Evolutionary conservation across 1,140 invertebrate genomes (phyloP).

Genomic region (Ceratosolen solmsi): DNA sequence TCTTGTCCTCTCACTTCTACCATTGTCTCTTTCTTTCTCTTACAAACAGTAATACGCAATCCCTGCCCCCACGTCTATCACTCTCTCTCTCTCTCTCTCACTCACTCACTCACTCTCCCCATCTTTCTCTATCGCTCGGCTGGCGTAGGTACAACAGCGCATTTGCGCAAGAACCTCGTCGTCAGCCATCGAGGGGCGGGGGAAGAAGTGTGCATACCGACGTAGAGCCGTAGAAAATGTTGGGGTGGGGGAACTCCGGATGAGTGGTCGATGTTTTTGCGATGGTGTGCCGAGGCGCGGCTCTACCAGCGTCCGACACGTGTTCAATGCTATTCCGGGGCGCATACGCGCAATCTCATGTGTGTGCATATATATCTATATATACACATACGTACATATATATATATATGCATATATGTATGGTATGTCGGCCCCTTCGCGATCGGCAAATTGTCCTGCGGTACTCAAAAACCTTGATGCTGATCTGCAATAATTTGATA

Average conservation of each 20-base stretch:
- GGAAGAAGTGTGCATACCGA: not conserved
- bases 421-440: no score
- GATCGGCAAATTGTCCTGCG: no score
- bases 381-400: not conserved
- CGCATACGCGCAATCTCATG: not conserved
- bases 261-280: constrained; percentile 59
- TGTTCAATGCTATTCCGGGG: constrained; percentile 3
- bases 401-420: not conserved
- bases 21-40: not conserved
- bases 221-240: not conserved
- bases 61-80: not conserved
- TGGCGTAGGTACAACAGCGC: constrained; percentile 43
- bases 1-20: not conserved
- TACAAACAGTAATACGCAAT: not conserved
- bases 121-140: not conserved
- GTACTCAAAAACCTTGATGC: no score
- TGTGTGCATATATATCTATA: not conserved
- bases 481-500: no score
- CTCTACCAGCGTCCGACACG: not conserved
- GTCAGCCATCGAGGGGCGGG: not conserved
- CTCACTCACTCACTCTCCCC: not conserved
- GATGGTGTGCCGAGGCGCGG: constrained; percentile 43
- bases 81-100: not conserved
- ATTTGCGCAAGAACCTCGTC: constrained; percentile 51
- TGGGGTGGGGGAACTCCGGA: not conserved